Evolutionary conservation across 2,888 invertebrate genomes (phyloP).

Genomic region (Philaethria dido): DNA sequence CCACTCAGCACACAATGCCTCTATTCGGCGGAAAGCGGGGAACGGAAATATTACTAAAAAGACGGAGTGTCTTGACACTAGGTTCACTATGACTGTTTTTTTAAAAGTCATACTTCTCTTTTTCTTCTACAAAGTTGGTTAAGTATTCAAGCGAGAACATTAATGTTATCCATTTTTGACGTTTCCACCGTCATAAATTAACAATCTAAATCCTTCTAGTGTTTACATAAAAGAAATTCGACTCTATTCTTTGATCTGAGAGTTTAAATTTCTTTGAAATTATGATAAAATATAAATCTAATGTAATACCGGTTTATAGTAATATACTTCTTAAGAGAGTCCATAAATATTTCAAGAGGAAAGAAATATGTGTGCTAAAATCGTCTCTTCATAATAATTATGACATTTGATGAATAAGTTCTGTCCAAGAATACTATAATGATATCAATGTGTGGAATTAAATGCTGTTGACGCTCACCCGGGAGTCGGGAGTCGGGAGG

Average conservation of each 20-base stretch:
- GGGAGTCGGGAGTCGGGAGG: no score
- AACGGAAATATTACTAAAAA: no score
- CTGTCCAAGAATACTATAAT: no score
- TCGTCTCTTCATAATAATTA: neutral
- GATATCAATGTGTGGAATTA: no score
- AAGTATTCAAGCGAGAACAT: conserved; percentile 11
- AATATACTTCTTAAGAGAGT: conserved; percentile 9
- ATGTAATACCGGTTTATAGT: conserved; percentile 1
- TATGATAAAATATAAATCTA: neutral
- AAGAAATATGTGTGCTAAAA: conserved; percentile 3
- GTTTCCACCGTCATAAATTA: conserved; percentile 21
- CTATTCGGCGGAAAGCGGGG: no score
- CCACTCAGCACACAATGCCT: no score
- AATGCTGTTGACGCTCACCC: no score
- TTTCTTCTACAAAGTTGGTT: neutral
- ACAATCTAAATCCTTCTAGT: neutral
- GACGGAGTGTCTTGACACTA: no score
- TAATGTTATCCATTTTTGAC: conserved; percentile 25
- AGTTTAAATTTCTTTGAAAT: neutral
- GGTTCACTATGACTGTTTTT: no score
- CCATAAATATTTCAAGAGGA: conserved; percentile 4
- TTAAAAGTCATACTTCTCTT: neutral
- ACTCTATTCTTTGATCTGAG: neutral
- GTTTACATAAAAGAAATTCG: neutral
- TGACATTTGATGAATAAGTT: no score